Evolutionary conservation across 2,113 vertebrate species (phyloP), one percentile per base, ranked within the genome.

Genomic region (Macrotis lagotis): DNA sequence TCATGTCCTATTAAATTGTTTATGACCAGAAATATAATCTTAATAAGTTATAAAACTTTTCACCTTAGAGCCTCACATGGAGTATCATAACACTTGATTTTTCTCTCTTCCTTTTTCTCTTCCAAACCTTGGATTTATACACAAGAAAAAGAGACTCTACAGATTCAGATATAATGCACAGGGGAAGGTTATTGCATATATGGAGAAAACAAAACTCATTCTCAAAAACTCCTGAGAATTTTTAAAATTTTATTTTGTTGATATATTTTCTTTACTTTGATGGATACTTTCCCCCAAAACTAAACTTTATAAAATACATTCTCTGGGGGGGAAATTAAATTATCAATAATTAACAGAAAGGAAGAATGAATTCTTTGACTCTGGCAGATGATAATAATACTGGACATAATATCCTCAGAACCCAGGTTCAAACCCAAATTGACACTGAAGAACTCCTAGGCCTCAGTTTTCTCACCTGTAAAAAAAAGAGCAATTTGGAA

Each of bases 21-120:
- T 44, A 83, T 19, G 7, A 83, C 2, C 94, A 10, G 3, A 95
- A 95, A 47, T 53, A 89, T 83, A 83, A 83, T 88, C 92, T 94
- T 16, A 47, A 48, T 83, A 89, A 19, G 49, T 51, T 66, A 59
- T 48, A 96, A 97, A 98, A 95, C 10, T 91, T 88, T 91, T 59
- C 88, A 94, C 2, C 3, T 88, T 94, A 95, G 7, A 92, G 14
- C 0, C 14, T 74, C 31, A 74, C 37, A 16, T 74, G 59, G 59
- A 3, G 31, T 14, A n/a, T 74, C n/a, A n/a, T 74, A 74, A n/a
- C 19, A n/a, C 37, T 37, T 66, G 12, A 66, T 37, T 66, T 66
- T 11, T 12, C n/a, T 66, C 31, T 12, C 31, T 12, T 66, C 59
- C 3, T 44, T 24, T 44, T 24, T 16, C n/a, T 83, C n/a, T 24